Conservation (phyloP, 2,888 invertebrate species). For the Lepas anatifera region DNA sequence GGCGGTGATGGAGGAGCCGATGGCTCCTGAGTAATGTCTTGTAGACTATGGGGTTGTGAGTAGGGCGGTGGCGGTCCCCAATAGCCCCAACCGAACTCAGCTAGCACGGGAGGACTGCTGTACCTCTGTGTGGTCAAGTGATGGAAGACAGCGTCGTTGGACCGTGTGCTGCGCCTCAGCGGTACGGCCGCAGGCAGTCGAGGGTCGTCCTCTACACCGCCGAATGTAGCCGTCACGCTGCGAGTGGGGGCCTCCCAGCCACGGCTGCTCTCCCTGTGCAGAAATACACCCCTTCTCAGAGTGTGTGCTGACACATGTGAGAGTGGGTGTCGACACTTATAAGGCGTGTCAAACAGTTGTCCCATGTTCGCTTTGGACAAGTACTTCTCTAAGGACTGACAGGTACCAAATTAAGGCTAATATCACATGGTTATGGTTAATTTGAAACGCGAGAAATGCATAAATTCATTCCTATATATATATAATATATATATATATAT, state of each 20-base stretch:
- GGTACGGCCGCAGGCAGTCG: conserved; percentile 22
- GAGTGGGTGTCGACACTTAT: background rate
- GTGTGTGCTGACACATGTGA: too few species aligned
- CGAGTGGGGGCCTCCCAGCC: conserved; percentile 14
- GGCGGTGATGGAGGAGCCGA: conserved; percentile 42
- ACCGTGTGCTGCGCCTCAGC: conserved; percentile 22
- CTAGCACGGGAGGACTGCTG: conserved; percentile 34
- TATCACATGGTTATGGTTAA: too few species aligned
- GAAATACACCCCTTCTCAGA: background rate
- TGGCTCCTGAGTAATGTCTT: conserved; percentile 21
- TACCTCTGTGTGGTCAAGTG: conserved; percentile 57
- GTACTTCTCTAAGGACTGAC: too few species aligned
- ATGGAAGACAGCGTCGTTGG: conserved; percentile 37
- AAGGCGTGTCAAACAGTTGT: background rate
- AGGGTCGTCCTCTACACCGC: conserved; percentile 22
- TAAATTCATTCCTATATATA: too few species aligned
- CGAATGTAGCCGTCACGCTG: conserved; percentile 16
- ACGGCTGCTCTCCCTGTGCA: conserved; percentile 2
- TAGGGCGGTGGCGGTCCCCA: conserved; percentile 88
- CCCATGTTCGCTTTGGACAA: too few species aligned
- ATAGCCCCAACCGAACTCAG: conserved; percentile 36
- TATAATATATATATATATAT: too few species aligned
- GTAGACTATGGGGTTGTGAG: conserved; percentile 29
- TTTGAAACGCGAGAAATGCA: too few species aligned
- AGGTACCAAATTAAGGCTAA: too few species aligned